phyloP scores from a whole-genome alignment of 2,888 invertebrate genomes.

The Melipona beecheii region DNA sequence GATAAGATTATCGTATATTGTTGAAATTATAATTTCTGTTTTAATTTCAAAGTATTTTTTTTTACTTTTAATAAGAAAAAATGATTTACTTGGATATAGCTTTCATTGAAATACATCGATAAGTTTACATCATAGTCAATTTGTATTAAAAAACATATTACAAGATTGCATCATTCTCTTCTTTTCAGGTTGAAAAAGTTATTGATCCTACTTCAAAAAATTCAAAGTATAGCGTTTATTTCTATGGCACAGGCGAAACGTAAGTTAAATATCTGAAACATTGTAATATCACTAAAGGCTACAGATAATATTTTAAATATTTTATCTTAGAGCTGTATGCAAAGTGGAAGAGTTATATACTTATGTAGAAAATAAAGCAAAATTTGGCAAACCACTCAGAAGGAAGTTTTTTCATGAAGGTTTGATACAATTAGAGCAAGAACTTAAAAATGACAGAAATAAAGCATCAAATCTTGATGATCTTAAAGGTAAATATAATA shows the following conservation, averaged over 20 bases:
- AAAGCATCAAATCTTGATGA: slow-evolving; percentile 61
- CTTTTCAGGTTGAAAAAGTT: slow-evolving; percentile 86
- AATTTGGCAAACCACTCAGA: slow-evolving; percentile 92
- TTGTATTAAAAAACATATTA: background rate
- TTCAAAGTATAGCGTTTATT: slow-evolving; percentile 91
- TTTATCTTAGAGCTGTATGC: slow-evolving; percentile 87
- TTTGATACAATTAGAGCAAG: slow-evolving; percentile 93
- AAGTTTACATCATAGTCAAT: slow-evolving; percentile 1
- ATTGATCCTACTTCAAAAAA: slow-evolving; percentile 87
- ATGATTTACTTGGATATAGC: background rate
- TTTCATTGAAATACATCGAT: background rate
- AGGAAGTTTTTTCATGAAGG: slow-evolving; percentile 94
- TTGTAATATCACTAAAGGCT: too few relatives aligned
- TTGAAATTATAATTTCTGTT: background rate
- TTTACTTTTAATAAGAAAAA: background rate
- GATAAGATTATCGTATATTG: background rate
- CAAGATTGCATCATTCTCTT: slow-evolving; percentile 31
- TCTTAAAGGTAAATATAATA: slow-evolving; percentile 66
- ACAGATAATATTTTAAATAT: slow-evolving; percentile 17
- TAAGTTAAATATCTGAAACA: slow-evolving; percentile 85
- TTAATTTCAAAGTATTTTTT: background rate
- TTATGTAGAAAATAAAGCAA: slow-evolving; percentile 92
- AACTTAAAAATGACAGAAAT: slow-evolving; percentile 87
- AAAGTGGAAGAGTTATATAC: slow-evolving; percentile 94
- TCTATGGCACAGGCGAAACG: slow-evolving; percentile 98